Evolutionary conservation across 2,888 invertebrate genomes (phyloP), one percentile per base, ranked within the genome.

Genomic region (Drosophila glabriapex): DNA sequence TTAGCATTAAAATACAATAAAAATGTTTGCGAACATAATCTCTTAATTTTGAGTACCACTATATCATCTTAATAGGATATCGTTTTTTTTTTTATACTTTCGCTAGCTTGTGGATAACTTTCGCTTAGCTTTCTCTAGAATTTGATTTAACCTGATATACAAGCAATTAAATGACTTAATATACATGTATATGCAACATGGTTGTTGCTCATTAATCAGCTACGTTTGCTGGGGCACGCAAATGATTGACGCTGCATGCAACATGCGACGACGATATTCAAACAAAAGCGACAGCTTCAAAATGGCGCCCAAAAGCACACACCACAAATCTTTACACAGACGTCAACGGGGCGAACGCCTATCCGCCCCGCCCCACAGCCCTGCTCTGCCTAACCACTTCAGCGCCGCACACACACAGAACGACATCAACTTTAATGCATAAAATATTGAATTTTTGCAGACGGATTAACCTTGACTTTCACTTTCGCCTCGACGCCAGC

Each of bases 381-480:
- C 41, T 22, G 41, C 33, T n/a, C 9, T 25, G n/a, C 5, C 37
- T n/a, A 16, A 9, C 29, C 49, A 16, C 16, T 54, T 25, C 33
- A 29, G 22, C 16, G 31, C 53, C 56, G 33, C 43, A 43, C 14
- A 25, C 54, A 16, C 10, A 16, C 19, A n/a, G 28, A 39, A 14
- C n/a, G 25, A 56, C 85, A 85, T 89, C 77, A 90, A 92, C 85
- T 92, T 92, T 89, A 89, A 91, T 92, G 92, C 91, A 92, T 86
- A 91, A 92, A 91, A 90, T 90, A 90, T 90, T 91, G 90, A 91
- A 89, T 91, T 85, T 90, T 92, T 89, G 91, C 93, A 92, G 91
- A 92, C 91, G 91, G 92, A 93, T 93, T 93, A 93, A 93, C 93
- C 93, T 93, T 93, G 93, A 93, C 93, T 93, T 93, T 93, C 93